phyloP scores from a whole-genome alignment of 2,888 invertebrate species.

The Synergus itoensis region DNA sequence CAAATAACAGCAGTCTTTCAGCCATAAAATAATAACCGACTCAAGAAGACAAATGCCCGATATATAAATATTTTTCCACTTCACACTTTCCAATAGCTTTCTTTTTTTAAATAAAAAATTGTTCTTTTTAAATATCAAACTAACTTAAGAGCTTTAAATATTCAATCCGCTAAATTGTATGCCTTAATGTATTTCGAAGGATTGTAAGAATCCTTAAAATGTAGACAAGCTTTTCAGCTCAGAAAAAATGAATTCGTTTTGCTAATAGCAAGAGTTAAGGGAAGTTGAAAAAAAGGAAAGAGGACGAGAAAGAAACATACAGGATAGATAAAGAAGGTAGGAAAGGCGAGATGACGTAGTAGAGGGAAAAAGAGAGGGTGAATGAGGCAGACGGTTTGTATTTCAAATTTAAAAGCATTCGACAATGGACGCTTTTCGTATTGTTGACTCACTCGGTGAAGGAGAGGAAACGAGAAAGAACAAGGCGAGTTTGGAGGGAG shows the following conservation, averaged over 20 bases:
- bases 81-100: conserved; percentile 1
- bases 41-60: conserved; percentile 5
- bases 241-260: not conserved
- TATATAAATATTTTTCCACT: conserved; percentile 25
- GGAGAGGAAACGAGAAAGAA: conserved; percentile 58
- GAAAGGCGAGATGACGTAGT: conserved; percentile 46
- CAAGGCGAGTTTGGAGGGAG: conserved; percentile 46
- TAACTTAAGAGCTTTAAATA: not conserved
- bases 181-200: not conserved
- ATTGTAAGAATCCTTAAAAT: not conserved
- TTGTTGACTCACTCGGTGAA: conserved; percentile 71
- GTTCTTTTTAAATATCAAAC: not conserved
- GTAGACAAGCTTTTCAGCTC: not conserved
- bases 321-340: conserved; percentile 45
- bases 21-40: conserved; percentile 25
- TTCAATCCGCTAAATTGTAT: not conserved
- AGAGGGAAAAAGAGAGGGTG: conserved; percentile 43
- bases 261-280: conserved; percentile 41
- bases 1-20: conserved; percentile 28
- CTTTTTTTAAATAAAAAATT: not conserved
- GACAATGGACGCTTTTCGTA: conserved; percentile 74
- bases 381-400: conserved; percentile 73
- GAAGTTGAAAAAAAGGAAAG: conserved; percentile 43
- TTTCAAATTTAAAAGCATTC: conserved; percentile 77
- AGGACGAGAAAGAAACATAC: conserved; percentile 2